Base-by-base conservation (phyloP, 1,140 invertebrate genomes). In the Heliconius nattereri region DNA sequence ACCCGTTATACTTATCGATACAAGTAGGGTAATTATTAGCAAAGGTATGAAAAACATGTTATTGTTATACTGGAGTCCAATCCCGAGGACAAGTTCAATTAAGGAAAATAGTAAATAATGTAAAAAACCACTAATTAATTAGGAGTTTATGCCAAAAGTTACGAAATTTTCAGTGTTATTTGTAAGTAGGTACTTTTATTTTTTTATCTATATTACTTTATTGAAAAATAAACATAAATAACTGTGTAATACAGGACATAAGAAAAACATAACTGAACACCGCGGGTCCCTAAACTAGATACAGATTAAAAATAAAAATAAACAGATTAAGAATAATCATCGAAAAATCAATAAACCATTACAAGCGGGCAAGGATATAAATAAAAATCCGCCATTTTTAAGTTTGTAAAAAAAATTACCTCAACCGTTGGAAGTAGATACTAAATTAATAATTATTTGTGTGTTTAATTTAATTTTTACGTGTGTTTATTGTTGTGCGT, bases 401-500 rank as follows among this genome's bases (percentile, higher is more conserved):
- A 52, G 7, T 66, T n/a, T n/a, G n/a, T 7, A 66, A 29, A 66
- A 29, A 66, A 29, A 13, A 16, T 66, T 78, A 78, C 76, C 76
- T 78, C 49, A 16, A 37, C n/a, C 26, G 60, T 29, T 29, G 60
- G 11, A 13, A 23, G 60, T 66, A 29, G 26, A 66, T 66, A 29
- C 29, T 13, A 26, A 29, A 66, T 16, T 29, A 29, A 66, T 66
- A 66, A 66, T 26, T 66, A 60, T 23, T 26, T 23, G 54, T 60
- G 54, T 60, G 54, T 66, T 6, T 66, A 19, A 66, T 66, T 66
- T 6, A 66, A 66, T 23, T 66, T 66, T 66, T 66, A 66, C 60
- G 60, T 71, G 72, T 79, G 78, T 79, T 79, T 79, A 79, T 70
- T 79, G 74, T 79, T 79, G 57, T 52, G 52, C 78, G 78, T 73